These are phyloP conservation scores for Phycodurus eques DNA, from an alignment of 2,113 vertebrate species.

Conservation along the genomic window DNA sequence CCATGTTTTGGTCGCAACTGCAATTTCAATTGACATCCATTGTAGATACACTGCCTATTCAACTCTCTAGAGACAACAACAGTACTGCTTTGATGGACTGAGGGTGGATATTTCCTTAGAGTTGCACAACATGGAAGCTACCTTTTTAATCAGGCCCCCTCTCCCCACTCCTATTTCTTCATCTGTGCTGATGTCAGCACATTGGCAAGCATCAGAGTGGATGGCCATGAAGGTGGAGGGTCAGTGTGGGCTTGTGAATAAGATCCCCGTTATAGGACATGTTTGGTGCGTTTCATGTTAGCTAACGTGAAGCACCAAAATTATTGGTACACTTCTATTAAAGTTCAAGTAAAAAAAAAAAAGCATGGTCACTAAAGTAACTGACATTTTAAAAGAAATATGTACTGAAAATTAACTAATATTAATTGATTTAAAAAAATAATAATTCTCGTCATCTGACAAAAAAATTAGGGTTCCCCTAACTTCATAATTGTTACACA, in stretches of 20 bases:
- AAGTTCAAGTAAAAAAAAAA: too few relatives aligned
- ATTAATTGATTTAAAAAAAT: too few relatives aligned
- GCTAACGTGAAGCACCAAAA: too few relatives aligned
- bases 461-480: too few relatives aligned
- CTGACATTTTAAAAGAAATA: not conserved
- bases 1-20: too few relatives aligned
- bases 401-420: not conserved
- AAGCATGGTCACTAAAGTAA: too few relatives aligned
- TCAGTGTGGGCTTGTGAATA: conserved; percentile 31
- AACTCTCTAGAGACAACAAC: too few relatives aligned
- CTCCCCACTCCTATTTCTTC: conserved; percentile 23
- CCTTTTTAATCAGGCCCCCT: conserved; percentile 6
- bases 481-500: too few relatives aligned
- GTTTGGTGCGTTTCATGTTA: not conserved
- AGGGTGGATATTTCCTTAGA: conserved; percentile 59
- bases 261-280: not conserved
- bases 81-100: conserved; percentile 10
- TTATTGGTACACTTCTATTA: too few relatives aligned
- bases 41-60: too few relatives aligned
- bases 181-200: conserved; percentile 61
- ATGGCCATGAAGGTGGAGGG: conserved; percentile 38
- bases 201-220: conserved; percentile 38
- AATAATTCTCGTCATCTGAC: too few relatives aligned
- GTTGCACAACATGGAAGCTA: conserved; percentile 48
- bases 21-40: too few relatives aligned